These are phyloP conservation scores for Neofelis nebulosa DNA, from an alignment of 2,113 vertebrate genomes.

Conservation along the genomic window DNA sequence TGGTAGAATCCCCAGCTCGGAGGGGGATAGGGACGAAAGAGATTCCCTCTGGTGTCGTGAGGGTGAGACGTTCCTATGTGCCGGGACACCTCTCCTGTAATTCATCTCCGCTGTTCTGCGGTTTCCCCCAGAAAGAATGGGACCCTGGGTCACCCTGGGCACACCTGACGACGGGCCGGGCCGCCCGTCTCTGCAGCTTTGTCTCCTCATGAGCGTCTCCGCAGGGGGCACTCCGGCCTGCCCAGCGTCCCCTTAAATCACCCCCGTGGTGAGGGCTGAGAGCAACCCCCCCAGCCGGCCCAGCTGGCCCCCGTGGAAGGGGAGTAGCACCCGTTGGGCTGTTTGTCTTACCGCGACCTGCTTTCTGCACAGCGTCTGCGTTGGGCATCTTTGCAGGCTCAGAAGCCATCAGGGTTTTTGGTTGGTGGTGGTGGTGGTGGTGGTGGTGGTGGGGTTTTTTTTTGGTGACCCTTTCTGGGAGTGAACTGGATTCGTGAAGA, in stretches of 20 bases:
- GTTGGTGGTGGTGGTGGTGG: too few relatives aligned
- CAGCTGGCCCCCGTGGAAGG: not conserved
- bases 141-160: not conserved
- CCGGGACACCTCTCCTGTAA: not conserved
- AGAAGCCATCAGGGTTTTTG: not conserved
- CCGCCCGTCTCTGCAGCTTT: not conserved
- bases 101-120: not conserved
- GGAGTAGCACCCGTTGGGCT: not conserved
- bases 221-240: not conserved
- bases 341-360: not conserved
- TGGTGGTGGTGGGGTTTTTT: too few relatives aligned
- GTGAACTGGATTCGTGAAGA: not conserved
- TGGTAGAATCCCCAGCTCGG: not conserved
- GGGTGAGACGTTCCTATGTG: not conserved
- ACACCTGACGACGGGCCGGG: not conserved
- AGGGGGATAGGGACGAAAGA: not conserved
- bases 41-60: not conserved
- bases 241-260: constrained; percentile 17
- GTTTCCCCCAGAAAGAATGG: not conserved
- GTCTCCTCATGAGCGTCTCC: not conserved
- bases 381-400: not conserved
- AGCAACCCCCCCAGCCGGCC: too few relatives aligned
- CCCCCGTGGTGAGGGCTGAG: too few relatives aligned
- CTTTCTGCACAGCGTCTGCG: not conserved
- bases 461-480: constrained; percentile 38